Base-by-base conservation (phyloP, 2,797 vertebrate species). In the Cynodonichthys magdalenae region DNA sequence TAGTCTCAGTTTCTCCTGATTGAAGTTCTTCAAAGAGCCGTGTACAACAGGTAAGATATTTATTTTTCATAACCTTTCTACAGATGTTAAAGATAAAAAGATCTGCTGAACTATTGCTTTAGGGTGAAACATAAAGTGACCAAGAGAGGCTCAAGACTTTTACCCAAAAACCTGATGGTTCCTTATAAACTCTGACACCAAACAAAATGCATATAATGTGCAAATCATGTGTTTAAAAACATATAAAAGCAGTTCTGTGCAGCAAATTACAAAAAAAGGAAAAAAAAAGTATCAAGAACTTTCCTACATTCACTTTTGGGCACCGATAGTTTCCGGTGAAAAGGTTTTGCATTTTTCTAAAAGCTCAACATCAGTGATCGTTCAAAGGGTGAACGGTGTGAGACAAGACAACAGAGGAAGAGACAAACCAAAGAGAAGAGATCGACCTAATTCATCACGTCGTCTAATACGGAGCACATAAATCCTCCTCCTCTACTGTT, bases 401-500 rank as follows among this genome's bases (percentile, higher is more conserved):
- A 71, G 72, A 78, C 53, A 54, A 59, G 71, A 57, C 71, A 63
- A 77, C 64, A 77, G 69, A 71, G 48, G 15, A 65, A 64, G 72
- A 81, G 53, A 61, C 19, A 59, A 83, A 81, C 64, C 56, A 71
- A 92, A 90, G 87, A 89, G 89, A 92, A 91, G 92, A 91, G 81
- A 93, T 92, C 91, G 77, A 89, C 90, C 91, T 90, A 90, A 93
- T 91, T 91, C 75, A 87, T 93, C 92, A 90, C 88, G 90, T 87
- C 90, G 90, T 90, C 89, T 95, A 90, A 89, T 73, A 79, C 78
- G 65, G 67, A 69, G 66, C 69, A 60, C 49, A 28, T 53, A 72
- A 50, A 41, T 29, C 5, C 20, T 71, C 57, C 87, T 45, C 44
- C 83, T 92, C 94, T 94, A 98, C 87, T 99, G 96, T 92, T 99